Conservation (phyloP, 2,888 invertebrate genomes). For the Gisinianus flammeolus region DNA sequence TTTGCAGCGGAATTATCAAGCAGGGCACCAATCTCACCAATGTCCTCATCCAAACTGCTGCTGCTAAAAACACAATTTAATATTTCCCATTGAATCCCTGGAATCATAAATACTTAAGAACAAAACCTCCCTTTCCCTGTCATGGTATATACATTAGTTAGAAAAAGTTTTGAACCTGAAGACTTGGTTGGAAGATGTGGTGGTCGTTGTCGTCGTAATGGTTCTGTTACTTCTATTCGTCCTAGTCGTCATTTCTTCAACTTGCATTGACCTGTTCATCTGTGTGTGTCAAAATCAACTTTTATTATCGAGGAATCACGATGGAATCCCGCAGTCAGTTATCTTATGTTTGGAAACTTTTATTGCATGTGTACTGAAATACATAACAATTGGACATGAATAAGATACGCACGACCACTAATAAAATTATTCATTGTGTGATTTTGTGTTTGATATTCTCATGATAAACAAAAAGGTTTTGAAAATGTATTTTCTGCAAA, state of each 20-base stretch:
- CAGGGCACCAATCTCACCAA: conserved; percentile 59
- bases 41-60: conserved; percentile 39
- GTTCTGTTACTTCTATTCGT: conserved; percentile 50
- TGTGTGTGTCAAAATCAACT: neutral
- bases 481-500: neutral
- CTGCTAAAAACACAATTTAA: neutral
- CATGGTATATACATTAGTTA: neutral
- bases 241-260: conserved; percentile 39
- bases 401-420: neutral
- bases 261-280: conserved; percentile 32
- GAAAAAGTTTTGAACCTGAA: conserved; percentile 25
- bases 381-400: neutral
- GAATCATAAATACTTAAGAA: no score
- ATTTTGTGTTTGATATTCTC: neutral
- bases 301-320: neutral
- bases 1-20: conserved; percentile 76
- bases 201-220: conserved; percentile 54
- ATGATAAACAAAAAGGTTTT: neutral
- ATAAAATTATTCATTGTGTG: neutral
- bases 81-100: neutral
- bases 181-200: conserved; percentile 32
- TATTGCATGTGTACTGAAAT: neutral
- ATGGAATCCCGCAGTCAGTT: no score
- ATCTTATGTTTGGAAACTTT: conserved; percentile 8
- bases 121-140: neutral